A percentile compares a stretch with the other conserved stretches of the same genome.
These are phyloP conservation scores for Lithophane socia DNA, from an alignment of 2,888 invertebrate genomes.

Conservation along the genomic window DNA sequence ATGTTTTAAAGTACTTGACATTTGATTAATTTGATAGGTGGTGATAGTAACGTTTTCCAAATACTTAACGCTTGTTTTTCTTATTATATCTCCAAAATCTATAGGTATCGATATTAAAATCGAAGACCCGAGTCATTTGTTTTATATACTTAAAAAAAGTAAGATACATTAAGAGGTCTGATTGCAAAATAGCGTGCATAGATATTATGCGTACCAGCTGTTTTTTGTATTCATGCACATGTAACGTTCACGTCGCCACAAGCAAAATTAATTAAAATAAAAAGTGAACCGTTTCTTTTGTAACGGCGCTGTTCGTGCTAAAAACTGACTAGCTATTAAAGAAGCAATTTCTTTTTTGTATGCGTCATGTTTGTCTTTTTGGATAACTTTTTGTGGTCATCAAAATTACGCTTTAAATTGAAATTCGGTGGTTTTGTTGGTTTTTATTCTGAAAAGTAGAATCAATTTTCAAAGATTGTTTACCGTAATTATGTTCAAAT, in stretches of 20 bases:
- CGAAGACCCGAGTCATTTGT: neutral
- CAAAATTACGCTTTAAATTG: constrained; percentile 71
- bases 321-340: constrained; percentile 64
- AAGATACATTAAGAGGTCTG: constrained; percentile 6
- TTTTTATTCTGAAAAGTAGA: constrained; percentile 58
- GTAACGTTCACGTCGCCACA: constrained; percentile 45
- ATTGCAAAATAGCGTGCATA: constrained; percentile 51
- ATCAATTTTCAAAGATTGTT: constrained; percentile 38
- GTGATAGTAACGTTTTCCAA: neutral
- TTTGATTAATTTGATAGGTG: neutral
- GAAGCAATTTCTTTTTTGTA: constrained; percentile 72
- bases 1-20: neutral
- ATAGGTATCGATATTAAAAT: neutral
- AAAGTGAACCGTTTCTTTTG: constrained; percentile 59
- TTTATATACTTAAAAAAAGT: neutral
- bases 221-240: constrained; percentile 50
- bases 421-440: constrained; percentile 69
- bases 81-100: neutral
- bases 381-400: constrained; percentile 67
- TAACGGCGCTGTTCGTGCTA: constrained; percentile 61
- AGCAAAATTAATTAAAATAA: constrained; percentile 65
- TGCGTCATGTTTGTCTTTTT: constrained; percentile 62
- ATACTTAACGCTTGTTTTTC: neutral
- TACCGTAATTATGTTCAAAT: constrained; percentile 14
- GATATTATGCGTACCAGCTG: constrained; percentile 25